Evolutionary conservation across 2,888 invertebrate genomes (phyloP).

Genomic region (Aphodius sticticus): DNA sequence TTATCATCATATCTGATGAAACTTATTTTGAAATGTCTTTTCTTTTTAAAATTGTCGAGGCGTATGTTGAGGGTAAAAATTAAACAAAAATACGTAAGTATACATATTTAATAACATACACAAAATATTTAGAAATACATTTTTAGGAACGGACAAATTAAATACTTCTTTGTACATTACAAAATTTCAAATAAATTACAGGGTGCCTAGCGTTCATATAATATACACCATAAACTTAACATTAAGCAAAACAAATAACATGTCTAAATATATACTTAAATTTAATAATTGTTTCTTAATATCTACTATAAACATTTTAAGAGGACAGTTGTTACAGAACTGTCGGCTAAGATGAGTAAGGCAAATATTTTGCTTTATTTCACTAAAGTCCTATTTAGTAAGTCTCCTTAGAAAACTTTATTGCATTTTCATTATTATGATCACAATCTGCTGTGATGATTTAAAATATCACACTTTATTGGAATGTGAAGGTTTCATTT

Average conservation of each 20-base stretch:
- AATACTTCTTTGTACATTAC: conserved; percentile 4
- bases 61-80: neutral
- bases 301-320: neutral
- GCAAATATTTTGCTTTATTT: neutral
- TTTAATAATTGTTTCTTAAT: neutral
- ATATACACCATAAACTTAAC: conserved; percentile 4
- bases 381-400: neutral
- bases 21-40: too few relatives aligned
- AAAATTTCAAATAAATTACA: conserved; percentile 4
- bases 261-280: neutral
- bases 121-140: neutral
- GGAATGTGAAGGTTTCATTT: neutral
- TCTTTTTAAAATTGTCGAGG: too few relatives aligned
- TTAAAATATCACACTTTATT: conserved; percentile 4
- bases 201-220: neutral
- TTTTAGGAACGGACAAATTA: neutral
- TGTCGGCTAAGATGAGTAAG: neutral
- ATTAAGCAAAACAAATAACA: neutral
- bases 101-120: neutral
- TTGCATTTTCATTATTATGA: neutral
- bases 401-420: neutral
- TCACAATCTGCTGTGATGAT: neutral
- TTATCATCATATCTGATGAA: too few relatives aligned
- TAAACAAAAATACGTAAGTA: neutral
- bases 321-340: neutral